Conservation (phyloP, 2,888 invertebrate genomes). For the Entomobrya multifasciata region DNA sequence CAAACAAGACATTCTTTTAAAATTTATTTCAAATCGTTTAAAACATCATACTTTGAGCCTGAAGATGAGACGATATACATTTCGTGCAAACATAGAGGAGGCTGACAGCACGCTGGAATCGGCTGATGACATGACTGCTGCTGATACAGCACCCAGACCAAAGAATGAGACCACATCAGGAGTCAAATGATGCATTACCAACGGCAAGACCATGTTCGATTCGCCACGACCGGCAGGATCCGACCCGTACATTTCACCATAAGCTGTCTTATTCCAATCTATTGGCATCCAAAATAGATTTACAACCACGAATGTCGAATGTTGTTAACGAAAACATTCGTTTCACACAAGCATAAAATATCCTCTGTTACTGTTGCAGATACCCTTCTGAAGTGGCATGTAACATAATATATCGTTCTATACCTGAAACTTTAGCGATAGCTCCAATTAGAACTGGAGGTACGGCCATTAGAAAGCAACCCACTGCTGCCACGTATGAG, state of each 20-base stretch:
- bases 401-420: neutral
- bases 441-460: slow-evolving; percentile 87
- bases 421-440: slow-evolving; percentile 84
- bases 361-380: no score
- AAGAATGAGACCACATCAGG: slow-evolving; percentile 85
- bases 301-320: no score
- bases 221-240: slow-evolving; percentile 81
- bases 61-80: slow-evolving; percentile 86
- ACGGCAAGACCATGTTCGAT: slow-evolving; percentile 85
- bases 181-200: slow-evolving; percentile 85
- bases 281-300: neutral
- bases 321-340: no score
- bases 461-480: slow-evolving; percentile 85
- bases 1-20: no score
- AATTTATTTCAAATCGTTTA: neutral
- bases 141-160: slow-evolving; percentile 88
- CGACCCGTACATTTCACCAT: slow-evolving; percentile 74
- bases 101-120: slow-evolving; percentile 88
- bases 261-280: slow-evolving; percentile 83
- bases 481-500: slow-evolving; percentile 86
- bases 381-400: no score
- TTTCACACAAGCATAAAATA: no score
- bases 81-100: slow-evolving; percentile 88
- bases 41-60: slow-evolving; percentile 84
- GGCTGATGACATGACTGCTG: slow-evolving; percentile 89